Conservation (phyloP, 2,113 vertebrate species). For the Epinephelus moara region DNA sequence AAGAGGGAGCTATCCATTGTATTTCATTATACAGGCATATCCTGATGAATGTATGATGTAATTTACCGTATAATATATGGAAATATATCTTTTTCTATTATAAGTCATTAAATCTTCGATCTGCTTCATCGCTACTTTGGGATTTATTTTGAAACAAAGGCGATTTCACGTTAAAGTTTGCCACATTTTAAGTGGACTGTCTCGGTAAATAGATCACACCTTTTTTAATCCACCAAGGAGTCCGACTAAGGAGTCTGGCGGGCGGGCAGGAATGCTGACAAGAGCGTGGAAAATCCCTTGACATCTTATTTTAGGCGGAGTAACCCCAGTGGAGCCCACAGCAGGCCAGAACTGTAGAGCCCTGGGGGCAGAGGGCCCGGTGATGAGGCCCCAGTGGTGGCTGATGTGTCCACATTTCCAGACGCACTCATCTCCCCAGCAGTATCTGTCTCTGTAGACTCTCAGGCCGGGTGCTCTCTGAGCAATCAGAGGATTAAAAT, state of each 20-base stretch:
- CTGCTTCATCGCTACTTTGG: too few species aligned
- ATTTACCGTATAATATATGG: background rate
- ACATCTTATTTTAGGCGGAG: slow-evolving; percentile 81
- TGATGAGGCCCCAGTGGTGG: slow-evolving; percentile 76
- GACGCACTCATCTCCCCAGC: slow-evolving; percentile 69
- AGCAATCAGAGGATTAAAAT: slow-evolving; percentile 90
- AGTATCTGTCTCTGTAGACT: slow-evolving; percentile 81
- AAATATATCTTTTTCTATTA: too few species aligned
- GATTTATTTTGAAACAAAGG: background rate
- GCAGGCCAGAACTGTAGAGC: slow-evolving; percentile 52
- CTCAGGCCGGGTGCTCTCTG: slow-evolving; percentile 77
- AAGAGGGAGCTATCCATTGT: slow-evolving; percentile 18
- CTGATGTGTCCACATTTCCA: slow-evolving; percentile 75
- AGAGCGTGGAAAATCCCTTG: slow-evolving; percentile 67
- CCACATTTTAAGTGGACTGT: slow-evolving; percentile 53
- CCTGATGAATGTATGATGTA: slow-evolving; percentile 1
- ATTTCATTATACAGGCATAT: slow-evolving; percentile 17
- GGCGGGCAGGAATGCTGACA: slow-evolving; percentile 70
- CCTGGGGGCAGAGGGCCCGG: slow-evolving; percentile 67
- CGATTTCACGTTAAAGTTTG: slow-evolving; percentile 1
- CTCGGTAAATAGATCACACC: slow-evolving; percentile 69
- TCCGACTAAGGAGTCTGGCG: slow-evolving; percentile 49
- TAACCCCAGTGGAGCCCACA: slow-evolving; percentile 64
- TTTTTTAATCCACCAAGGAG: slow-evolving; percentile 69
- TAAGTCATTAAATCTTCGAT: too few species aligned